Evolutionary conservation across 2,797 vertebrate genomes (phyloP), one percentile per base, ranked within the genome.

Genomic region (Pyrocephalus nanus): DNA sequence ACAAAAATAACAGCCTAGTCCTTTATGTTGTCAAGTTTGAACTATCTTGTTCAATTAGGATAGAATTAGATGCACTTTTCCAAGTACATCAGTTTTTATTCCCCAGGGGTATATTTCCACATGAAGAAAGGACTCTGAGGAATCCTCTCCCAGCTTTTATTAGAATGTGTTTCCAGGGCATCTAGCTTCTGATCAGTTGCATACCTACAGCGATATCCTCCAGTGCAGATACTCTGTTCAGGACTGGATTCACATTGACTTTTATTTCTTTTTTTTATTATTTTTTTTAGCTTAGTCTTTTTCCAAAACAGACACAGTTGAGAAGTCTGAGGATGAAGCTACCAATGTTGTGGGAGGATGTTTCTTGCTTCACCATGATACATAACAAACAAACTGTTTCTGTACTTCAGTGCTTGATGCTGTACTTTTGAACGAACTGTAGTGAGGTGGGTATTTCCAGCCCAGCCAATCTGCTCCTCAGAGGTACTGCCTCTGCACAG

Each of bases 381-480:
- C 0, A 1, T 65, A 65, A 67, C 25, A 50, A 65, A 40, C 8
- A 74, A 84, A 57, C 4, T 0, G 0, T 36, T 67, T 42, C 12
- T 61, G 16, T 69, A 22, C 36, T 72, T 72, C 64, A 62, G 0
- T 61, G 40, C 15, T 54, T 75, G 62, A 66, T 88, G 38, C 20
- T 69, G 55, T 20, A 16, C 60, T 66, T 88, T 29, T 54, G 30
- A 40, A 71, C 61, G 43, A 66, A 12, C 12, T 48, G 22, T 29
- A 18, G 23, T 23, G 23, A 55, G 20, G 12, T 22, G 19, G 18
- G 2, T 71, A 6, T 74, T 83, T 67, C n/a, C 40, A 92, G 50
- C 19, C 29, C 61, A 65, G 53, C 6, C 0, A 0, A 34, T 11
- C 15, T 0, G 0, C n/a, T 80, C n/a, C 38, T 77, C 12, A 10